Base-by-base conservation (phyloP, 2,888 invertebrate genomes). In the Sphinx pinastri region DNA sequence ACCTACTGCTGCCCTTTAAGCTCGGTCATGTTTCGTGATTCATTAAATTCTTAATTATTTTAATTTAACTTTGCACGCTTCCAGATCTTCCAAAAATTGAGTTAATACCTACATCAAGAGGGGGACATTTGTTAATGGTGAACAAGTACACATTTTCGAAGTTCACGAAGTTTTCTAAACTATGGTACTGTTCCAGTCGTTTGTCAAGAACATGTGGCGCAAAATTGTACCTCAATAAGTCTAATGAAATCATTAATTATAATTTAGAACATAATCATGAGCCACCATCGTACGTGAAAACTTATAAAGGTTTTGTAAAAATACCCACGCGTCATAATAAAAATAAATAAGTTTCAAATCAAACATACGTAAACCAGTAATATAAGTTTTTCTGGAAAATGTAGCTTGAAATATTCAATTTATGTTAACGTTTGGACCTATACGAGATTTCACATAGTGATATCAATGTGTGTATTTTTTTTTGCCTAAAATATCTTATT, bases 171-270 rank as follows among this genome's bases (percentile, higher is more conserved):
- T 4, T 7, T 0, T 72, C 75, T 0, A 66, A 73, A 12, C 16
- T 72, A 3, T 79, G 78, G 78, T 57, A 59, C n/a, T 79, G 79
- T 72, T 79, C 77, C 0, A 74, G 71, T 47, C 70, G 74, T 31
- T 16, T 57, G 0, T 76, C 81, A 0, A 73, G 59, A 12, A 25
- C 12, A 25, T 57, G 57, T 13, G 13, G 57, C 1, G 57, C 57
- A 19, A 57, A 25, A 13, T 19, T 57, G 25, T 10, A 3, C 57
- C 1, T 12, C 12, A 57, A 25, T 13, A 11, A 13, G 12, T 12
- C 11, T 13, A 25, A 57, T 57, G 1, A 13, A 57, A 25, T 57
- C 11, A 25, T 19, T 25, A 25, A 19, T 0, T 57, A 57, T 25
- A 25, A 57, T 13, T 25, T 57, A 31, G 57, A 57, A 25, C 57